Base-by-base conservation (phyloP, 2,113 vertebrate species). In the Bothrops jararaca region DNA sequence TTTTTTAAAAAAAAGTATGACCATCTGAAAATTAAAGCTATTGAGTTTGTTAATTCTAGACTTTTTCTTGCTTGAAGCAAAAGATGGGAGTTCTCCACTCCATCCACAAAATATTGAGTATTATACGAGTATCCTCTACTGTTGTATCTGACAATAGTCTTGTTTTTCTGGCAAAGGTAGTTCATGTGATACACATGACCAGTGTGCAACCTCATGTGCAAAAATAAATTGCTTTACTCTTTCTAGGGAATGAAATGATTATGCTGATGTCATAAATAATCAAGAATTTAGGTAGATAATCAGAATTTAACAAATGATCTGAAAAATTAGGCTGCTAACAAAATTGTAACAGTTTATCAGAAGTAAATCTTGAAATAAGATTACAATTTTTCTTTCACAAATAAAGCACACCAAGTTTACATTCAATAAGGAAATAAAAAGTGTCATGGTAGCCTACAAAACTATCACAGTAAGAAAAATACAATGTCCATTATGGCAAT, bases 1-100 rank as follows among this genome's bases (percentile, higher is more conserved):
- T 96, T 96, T 97, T 96, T 96, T 50, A 1, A 91, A 91, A 95
- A 0, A 88, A 26, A 53, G 34, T 23, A 0, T 53, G 3, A 90
- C 88, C 58, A 39, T 39, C 74, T 80, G 34, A 80, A 80, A 80
- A 80, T 80, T 80, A 80, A 80, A 80, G 34, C 18, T 80, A 80
- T 80, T 42, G 18, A 39, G 34, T 80, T 42, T 42, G 34, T 80
- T 80, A 39, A 39, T 22, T 18, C 8, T 80, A 42, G 74, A 80
- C 18, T 1, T 42, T 80, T 39, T 80, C 34, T 7, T 42, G 34
- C 34, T 42, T 80, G 74, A 42, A 39, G 64, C 29, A 74, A 34
- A 74, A 74, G 34, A 39, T 39, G 69, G 69, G 15, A 39, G 34
- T 80, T 18, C 34, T 80, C 34, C 34, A 39, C 6, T 20, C 34